Conservation (phyloP, 2,797 vertebrate species). For the Notoglanidium macrostoma region DNA sequence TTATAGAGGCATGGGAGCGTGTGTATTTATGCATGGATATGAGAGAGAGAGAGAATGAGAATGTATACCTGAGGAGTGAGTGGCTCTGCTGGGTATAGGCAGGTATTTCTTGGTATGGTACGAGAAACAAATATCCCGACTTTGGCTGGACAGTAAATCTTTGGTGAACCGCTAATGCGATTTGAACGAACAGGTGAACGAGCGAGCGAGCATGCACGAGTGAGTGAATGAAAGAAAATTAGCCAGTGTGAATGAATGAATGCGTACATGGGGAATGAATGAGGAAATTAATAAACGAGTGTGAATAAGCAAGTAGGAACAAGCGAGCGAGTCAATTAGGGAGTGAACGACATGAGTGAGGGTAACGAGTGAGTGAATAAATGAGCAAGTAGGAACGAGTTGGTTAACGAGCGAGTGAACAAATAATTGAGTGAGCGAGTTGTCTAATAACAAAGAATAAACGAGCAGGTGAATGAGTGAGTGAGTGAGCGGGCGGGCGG, state of each 20-base stretch:
- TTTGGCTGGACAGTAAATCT: background rate
- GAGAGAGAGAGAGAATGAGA: background rate
- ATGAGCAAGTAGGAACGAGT: background rate
- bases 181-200: background rate
- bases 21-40: background rate
- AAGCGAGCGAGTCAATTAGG: background rate
- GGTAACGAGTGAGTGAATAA: background rate
- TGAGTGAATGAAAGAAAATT: background rate
- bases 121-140: background rate
- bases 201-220: background rate
- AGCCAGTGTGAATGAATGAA: background rate
- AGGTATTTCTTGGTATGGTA: background rate
- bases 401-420: background rate
- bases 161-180: background rate
- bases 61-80: background rate
- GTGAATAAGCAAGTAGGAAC: background rate
- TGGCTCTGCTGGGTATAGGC: background rate
- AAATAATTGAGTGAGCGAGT: background rate
- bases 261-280: no score
- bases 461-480: background rate
- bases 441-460: background rate
- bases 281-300: background rate
- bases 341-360: background rate
- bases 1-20: constrained; percentile 17
- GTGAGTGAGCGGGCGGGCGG: background rate